A percentile compares a stretch with the other conserved stretches of the same genome.
Conservation (phyloP, 2,797 vertebrate species). For the Toxotes lorentzi region DNA sequence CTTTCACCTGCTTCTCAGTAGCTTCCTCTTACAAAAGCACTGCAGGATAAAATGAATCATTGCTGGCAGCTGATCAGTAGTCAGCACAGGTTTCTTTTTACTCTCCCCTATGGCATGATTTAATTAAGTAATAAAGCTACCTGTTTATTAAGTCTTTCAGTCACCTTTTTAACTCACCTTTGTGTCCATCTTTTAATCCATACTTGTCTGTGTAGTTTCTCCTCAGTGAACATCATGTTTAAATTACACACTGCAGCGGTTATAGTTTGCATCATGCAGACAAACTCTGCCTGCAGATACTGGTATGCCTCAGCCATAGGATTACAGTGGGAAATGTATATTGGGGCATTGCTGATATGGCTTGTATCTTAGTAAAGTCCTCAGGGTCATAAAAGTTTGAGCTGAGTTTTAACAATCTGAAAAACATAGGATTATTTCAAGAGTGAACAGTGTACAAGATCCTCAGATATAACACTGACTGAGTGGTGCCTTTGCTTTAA, state of each 20-base stretch:
- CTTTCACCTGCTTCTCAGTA: not conserved
- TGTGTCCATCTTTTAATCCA: conserved; percentile 9
- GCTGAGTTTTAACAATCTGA: not conserved
- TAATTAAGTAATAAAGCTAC: conserved; percentile 50
- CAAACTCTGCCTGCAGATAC: not conserved
- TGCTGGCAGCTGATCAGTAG: conserved; percentile 54
- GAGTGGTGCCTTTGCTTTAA: not conserved
- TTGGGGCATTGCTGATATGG: not conserved
- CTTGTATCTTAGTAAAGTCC: not conserved
- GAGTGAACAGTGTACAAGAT: not conserved
- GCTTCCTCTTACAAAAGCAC: conserved; percentile 23
- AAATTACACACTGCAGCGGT: conserved; percentile 55
- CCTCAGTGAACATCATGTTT: conserved; percentile 28
- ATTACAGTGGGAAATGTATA: not conserved
- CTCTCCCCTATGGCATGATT: conserved; percentile 16
- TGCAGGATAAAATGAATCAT: conserved; percentile 25
- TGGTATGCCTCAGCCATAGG: not conserved
- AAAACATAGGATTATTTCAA: not conserved
- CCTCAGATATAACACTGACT: not conserved
- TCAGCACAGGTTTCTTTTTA: conserved; percentile 41
- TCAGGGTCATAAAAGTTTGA: not conserved
- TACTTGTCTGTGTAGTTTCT: conserved; percentile 19
- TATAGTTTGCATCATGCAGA: conserved; percentile 21
- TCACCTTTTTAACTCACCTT: conserved; percentile 26
- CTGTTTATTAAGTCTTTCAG: conserved; percentile 26